Percentiles rank a stretch among this genome's conserved stretches.
Evolutionary conservation across 2,113 vertebrate species (phyloP).

Genomic region (Butastur rufipennis): DNA sequence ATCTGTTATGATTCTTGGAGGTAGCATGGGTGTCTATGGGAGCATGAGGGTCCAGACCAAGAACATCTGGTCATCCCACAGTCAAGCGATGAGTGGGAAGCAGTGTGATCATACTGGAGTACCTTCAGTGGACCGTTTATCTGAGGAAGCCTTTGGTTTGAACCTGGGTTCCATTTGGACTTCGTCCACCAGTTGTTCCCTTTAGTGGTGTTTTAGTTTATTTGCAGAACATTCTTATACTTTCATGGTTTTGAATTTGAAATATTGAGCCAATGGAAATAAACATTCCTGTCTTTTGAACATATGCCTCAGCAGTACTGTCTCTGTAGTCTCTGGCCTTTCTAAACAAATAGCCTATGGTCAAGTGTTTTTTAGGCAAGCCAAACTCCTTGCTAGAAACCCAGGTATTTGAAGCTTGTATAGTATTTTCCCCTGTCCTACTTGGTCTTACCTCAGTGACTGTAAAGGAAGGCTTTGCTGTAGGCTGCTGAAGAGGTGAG

Average conservation of each 20-base stretch:
- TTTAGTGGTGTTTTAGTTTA: background rate
- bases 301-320: background rate
- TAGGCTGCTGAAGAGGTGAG: background rate
- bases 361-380: background rate
- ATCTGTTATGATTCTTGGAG: background rate
- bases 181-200: background rate
- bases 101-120: fast-evolving
- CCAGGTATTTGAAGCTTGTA: background rate
- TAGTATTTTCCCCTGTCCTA: background rate
- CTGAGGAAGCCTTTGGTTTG: background rate
- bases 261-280: background rate
- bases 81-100: background rate
- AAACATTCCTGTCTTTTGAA: background rate
- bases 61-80: background rate
- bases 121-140: background rate
- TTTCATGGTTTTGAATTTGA: background rate
- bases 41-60: background rate
- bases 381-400: background rate
- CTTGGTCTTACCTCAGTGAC: background rate
- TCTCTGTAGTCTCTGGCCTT: background rate
- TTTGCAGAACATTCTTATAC: background rate
- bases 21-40: fast-evolving
- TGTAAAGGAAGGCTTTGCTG: background rate
- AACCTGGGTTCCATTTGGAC: background rate
- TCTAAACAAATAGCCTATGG: background rate